A percentile compares a stretch with the other conserved stretches of the same genome.
phyloP scores from a whole-genome alignment of 2,888 invertebrate species.

The Torymus tubicola region DNA sequence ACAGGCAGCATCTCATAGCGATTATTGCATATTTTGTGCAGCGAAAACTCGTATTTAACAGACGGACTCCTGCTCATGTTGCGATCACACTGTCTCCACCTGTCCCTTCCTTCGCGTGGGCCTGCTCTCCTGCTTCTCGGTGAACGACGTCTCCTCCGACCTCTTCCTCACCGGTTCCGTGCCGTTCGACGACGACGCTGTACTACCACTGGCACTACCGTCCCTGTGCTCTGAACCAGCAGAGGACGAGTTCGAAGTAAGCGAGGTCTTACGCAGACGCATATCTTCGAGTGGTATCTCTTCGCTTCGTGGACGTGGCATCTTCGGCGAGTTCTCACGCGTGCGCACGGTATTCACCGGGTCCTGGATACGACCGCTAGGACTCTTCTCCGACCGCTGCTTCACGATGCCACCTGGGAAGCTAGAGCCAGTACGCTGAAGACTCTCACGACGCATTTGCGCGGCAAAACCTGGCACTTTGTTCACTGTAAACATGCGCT shows the following conservation, averaged over 20 bases:
- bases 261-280: slow-evolving; percentile 75
- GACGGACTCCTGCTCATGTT: too few relatives aligned
- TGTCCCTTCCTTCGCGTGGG: slow-evolving; percentile 78
- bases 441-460: slow-evolving; percentile 77
- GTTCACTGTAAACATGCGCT: slow-evolving; percentile 73
- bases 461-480: slow-evolving; percentile 79
- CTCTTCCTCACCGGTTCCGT: slow-evolving; percentile 61
- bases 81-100: slow-evolving; percentile 80
- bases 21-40: background rate
- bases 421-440: slow-evolving; percentile 40
- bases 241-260: slow-evolving; percentile 65
- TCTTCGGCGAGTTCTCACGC: slow-evolving; percentile 84
- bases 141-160: slow-evolving; percentile 89
- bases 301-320: slow-evolving; percentile 86
- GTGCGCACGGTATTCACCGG: slow-evolving; percentile 77
- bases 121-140: slow-evolving; percentile 77
- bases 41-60: background rate
- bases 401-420: background rate
- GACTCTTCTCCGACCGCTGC: slow-evolving; percentile 61
- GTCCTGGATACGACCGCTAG: background rate
- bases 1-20: too few relatives aligned
- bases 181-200: background rate
- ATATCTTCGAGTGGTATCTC: slow-evolving; percentile 91
- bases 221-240: slow-evolving; percentile 34
- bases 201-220: background rate